Percentiles rank a stretch among this genome's conserved stretches.
These are phyloP conservation scores for Crematogaster levior DNA, from an alignment of 2,888 invertebrate species.

Conservation along the genomic window DNA sequence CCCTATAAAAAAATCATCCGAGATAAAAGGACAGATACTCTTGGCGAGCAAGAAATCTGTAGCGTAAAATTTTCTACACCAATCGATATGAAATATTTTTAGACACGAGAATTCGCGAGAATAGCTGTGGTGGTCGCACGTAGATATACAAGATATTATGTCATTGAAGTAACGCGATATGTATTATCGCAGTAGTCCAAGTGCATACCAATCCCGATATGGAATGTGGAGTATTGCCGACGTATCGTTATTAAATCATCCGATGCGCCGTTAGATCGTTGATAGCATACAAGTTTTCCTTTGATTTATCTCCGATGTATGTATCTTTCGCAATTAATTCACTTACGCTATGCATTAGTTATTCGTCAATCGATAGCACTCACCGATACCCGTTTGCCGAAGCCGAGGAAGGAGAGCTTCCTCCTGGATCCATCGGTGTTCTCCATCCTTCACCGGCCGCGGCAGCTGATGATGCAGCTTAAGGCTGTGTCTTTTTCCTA, in stretches of 20 bases:
- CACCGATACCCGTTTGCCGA: constrained; percentile 88
- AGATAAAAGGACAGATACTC: neutral
- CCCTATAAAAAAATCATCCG: neutral
- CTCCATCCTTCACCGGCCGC: constrained; percentile 75
- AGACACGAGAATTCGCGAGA: neutral
- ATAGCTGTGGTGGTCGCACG: neutral
- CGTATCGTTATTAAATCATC: neutral
- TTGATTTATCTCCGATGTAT: neutral
- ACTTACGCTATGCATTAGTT: neutral
- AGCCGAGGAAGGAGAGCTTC: constrained; percentile 92
- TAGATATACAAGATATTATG: neutral
- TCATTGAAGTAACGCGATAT: constrained; percentile 32
- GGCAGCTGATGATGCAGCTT: constrained; percentile 65
- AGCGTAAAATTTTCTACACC: neutral
- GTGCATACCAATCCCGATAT: constrained; percentile 32
- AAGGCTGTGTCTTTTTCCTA: constrained; percentile 84
- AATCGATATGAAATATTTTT: constrained; percentile 2
- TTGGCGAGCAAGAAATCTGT: neutral
- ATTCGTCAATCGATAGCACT: constrained; percentile 63
- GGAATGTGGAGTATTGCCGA: constrained; percentile 27
- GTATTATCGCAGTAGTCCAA: neutral
- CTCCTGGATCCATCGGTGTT: constrained; percentile 87
- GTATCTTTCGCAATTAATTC: neutral
- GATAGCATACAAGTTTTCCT: neutral
- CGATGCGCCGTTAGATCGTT: neutral